These are phyloP conservation scores for Sylvilagus bachmani DNA, from an alignment of 2,113 vertebrate species.

Conservation along the genomic window DNA sequence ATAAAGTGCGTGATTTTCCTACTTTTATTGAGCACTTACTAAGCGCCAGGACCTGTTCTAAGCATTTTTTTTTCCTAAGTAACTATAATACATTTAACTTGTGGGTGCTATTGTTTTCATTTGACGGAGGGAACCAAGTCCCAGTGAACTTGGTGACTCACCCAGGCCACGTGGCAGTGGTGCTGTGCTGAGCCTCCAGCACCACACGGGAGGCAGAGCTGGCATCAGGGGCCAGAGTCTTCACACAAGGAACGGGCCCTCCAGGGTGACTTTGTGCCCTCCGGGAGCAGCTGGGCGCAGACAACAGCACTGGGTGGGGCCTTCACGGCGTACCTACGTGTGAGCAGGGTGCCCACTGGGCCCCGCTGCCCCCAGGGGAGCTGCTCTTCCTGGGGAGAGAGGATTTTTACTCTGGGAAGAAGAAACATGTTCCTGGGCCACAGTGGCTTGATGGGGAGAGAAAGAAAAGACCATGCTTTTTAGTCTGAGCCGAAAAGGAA, in stretches of 20 bases:
- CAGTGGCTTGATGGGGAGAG: not conserved
- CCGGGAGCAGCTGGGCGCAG: not conserved
- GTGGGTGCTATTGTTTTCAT: not conserved
- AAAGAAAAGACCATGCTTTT: not conserved
- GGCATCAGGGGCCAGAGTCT: not conserved
- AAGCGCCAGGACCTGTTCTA: not conserved
- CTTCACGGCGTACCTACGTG: not conserved
- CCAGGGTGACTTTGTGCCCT: not conserved
- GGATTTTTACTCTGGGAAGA: not conserved
- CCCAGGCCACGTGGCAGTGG: not conserved
- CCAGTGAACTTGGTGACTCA: not conserved
- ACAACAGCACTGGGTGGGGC: not conserved
- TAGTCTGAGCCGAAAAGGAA: not conserved
- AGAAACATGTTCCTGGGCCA: not conserved
- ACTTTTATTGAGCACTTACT: not conserved
- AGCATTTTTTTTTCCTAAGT: not conserved
- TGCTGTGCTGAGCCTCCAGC: not conserved
- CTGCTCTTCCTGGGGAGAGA: not conserved
- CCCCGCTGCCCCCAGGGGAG: not conserved
- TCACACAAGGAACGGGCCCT: no score
- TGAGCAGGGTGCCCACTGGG: not conserved
- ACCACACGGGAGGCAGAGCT: no score
- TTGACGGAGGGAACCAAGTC: not conserved
- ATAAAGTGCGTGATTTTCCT: accelerated
- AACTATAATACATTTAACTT: not conserved